Conservation (phyloP, 2,888 invertebrate species). For the Euclidia mi region DNA sequence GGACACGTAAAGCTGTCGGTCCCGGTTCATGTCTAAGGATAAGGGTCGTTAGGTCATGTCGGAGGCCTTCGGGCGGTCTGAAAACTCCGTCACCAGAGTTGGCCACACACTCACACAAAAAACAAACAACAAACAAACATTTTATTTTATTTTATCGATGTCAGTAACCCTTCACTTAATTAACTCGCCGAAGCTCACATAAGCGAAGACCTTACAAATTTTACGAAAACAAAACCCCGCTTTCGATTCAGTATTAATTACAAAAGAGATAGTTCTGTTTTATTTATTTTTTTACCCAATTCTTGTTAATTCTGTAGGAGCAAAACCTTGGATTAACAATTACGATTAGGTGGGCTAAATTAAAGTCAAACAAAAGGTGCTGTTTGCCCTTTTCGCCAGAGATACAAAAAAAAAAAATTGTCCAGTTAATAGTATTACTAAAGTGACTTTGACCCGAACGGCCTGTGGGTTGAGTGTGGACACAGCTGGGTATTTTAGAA, state of each 20-base stretch:
- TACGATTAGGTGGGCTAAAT: conserved; percentile 54
- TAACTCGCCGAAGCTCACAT: too few species aligned
- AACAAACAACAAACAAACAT: too few species aligned
- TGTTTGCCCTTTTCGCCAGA: conserved; percentile 28
- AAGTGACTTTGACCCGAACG: conserved; percentile 19
- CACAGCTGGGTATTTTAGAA: too few species aligned
- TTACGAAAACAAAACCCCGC: conserved; percentile 28
- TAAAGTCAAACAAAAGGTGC: conserved; percentile 57
- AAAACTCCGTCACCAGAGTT: too few species aligned
- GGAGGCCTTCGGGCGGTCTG: too few species aligned
- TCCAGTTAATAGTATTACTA: conserved; percentile 19
- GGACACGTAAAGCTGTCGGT: too few species aligned
- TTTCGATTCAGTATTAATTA: conserved; percentile 21
- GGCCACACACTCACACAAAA: too few species aligned
- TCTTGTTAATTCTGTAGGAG: conserved; percentile 35
- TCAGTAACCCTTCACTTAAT: conserved; percentile 22
- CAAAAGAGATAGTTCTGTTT: conserved; percentile 3
- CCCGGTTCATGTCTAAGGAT: too few species aligned
- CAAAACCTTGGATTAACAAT: conserved; percentile 52
- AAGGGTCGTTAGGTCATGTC: too few species aligned
- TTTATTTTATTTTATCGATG: too few species aligned
- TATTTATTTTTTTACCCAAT: conserved; percentile 34
- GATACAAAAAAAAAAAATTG: conserved; percentile 53
- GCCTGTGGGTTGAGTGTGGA: background rate
- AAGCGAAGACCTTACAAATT: too few species aligned